phyloP scores from a whole-genome alignment of 1,140 invertebrate species.

The Pentalonia nigronervosa region DNA sequence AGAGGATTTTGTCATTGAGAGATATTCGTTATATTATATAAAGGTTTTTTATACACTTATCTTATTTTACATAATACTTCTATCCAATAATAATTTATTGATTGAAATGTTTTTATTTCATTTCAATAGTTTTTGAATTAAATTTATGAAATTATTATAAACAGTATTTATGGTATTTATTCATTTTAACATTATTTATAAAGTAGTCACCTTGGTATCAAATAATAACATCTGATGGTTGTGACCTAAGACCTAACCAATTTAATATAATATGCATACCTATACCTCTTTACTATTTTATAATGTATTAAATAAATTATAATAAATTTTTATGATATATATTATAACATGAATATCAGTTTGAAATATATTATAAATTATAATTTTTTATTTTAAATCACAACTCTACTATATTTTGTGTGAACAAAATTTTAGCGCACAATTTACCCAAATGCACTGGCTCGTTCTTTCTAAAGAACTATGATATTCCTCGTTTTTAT shows the following conservation, averaged over 20 bases:
- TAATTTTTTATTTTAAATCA: not conserved
- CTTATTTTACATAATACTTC: not conserved
- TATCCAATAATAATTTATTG: not conserved
- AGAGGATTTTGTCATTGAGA: not conserved
- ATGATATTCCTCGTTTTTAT: not conserved
- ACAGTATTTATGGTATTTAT: not conserved
- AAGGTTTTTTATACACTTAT: not conserved
- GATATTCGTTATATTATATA: not conserved
- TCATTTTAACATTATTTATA: not conserved
- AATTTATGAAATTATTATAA: not conserved
- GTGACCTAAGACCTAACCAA: not conserved
- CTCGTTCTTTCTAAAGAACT: not conserved
- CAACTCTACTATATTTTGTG: not conserved
- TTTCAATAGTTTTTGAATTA: not conserved
- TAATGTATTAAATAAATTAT: not conserved
- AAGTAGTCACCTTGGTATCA: not conserved
- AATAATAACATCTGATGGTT: not conserved
- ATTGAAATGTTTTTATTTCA: not conserved
- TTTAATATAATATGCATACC: not conserved
- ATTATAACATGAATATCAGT: not conserved
- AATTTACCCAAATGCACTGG: not conserved
- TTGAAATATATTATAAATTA: no score
- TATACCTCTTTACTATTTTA: not conserved
- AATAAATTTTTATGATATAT: not conserved
- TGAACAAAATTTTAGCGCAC: not conserved